These are phyloP conservation scores for Etheostoma spectabile DNA, from an alignment of 2,113 vertebrate species.

Conservation along the genomic window DNA sequence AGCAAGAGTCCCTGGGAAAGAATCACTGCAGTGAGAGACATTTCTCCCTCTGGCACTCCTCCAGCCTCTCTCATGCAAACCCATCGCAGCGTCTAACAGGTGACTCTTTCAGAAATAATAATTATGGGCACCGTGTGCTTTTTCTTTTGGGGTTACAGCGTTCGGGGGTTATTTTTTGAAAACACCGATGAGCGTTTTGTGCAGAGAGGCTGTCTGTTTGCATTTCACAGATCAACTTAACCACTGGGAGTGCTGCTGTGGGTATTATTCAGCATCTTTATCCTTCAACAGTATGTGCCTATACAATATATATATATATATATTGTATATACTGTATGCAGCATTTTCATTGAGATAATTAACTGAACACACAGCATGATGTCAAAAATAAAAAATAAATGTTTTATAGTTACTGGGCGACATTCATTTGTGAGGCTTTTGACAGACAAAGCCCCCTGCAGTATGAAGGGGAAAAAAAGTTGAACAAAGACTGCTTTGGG, in stretches of 20 bases:
- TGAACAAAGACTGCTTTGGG: conserved; percentile 30
- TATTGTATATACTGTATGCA: background rate
- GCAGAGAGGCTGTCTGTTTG: background rate
- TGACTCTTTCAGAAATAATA: no score
- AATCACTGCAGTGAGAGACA: no score
- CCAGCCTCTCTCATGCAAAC: no score
- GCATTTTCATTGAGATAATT: background rate
- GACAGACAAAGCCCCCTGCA: conserved; percentile 2
- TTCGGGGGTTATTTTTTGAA: background rate
- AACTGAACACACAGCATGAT: background rate
- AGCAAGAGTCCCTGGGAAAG: no score
- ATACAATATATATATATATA: no score
- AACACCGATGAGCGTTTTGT: background rate
- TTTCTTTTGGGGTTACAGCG: background rate
- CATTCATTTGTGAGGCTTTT: conserved; percentile 12
- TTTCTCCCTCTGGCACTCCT: no score
- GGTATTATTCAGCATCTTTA: background rate
- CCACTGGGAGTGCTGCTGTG: background rate
- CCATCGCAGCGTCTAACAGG: no score
- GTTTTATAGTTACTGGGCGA: background rate
- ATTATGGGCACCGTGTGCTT: background rate
- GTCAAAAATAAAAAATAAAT: conserved; percentile 9
- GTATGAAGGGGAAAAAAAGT: background rate
- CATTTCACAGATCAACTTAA: conserved; percentile 1
- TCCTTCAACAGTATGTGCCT: background rate